A percentile compares a stretch with the other conserved stretches of the same genome.
These are phyloP conservation scores for Streblospio benedicti DNA, from an alignment of 1,140 invertebrate genomes.

Conservation along the genomic window DNA sequence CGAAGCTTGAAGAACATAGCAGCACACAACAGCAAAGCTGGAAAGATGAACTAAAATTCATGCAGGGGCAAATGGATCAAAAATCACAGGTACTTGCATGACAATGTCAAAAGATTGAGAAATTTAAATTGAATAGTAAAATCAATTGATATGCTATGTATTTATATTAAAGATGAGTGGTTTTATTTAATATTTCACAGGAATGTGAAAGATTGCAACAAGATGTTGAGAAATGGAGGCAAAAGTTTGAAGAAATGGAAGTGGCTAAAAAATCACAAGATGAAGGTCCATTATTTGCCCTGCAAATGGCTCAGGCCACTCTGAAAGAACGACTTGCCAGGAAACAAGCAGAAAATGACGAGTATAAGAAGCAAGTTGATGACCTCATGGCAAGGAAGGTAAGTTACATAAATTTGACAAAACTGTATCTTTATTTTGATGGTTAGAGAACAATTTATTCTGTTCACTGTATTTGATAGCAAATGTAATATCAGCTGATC, in stretches of 20 bases:
- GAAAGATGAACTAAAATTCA: no score
- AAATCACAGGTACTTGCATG: no score
- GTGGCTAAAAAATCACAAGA: background rate
- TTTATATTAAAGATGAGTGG: background rate
- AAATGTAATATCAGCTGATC: background rate
- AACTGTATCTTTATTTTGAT: background rate
- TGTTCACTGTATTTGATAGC: background rate
- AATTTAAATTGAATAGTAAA: background rate
- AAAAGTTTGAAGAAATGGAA: background rate
- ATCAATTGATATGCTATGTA: background rate
- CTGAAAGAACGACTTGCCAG: slow-evolving; percentile 1
- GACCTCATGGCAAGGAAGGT: background rate
- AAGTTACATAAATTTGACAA: background rate
- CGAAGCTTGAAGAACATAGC: no score
- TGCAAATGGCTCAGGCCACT: slow-evolving; percentile 8
- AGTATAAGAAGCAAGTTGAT: background rate
- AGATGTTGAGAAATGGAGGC: background rate
- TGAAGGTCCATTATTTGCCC: slow-evolving; percentile 7
- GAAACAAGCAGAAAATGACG: slow-evolving; percentile 5
- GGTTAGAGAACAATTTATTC: background rate
- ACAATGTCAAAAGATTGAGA: no score
- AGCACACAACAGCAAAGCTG: no score
- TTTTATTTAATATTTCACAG: background rate
- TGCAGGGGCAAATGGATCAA: no score
- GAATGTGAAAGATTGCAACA: background rate